Conservation (phyloP, 2,888 invertebrate genomes). For the Eupithecia subumbrata region DNA sequence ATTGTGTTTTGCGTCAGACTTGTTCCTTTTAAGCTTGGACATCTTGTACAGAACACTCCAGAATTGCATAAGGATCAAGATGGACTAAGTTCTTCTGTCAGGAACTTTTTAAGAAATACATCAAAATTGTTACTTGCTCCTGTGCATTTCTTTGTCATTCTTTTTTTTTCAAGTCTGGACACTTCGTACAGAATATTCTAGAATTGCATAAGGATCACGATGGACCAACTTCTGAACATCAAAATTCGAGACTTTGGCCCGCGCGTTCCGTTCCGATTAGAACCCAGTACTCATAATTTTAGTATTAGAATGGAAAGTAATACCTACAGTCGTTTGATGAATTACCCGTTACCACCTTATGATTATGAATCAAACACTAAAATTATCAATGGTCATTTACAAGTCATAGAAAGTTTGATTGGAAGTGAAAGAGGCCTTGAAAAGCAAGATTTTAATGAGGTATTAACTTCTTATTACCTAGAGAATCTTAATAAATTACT, state of each 20-base stretch:
- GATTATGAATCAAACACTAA: background rate
- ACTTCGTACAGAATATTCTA: background rate
- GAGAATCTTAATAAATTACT: background rate
- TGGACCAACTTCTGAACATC: no score
- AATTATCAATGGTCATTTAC: background rate
- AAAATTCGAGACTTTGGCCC: background rate
- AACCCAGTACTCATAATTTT: background rate
- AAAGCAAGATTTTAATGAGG: background rate
- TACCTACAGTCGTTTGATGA: background rate
- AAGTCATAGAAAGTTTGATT: conserved; percentile 3
- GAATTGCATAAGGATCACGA: background rate
- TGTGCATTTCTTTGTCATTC: no score
- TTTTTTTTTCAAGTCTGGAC: background rate
- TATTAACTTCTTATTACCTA: background rate
- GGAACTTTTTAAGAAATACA: no score
- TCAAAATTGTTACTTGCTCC: no score
- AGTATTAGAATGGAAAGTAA: background rate
- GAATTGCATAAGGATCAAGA: background rate
- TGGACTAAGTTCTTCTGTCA: background rate
- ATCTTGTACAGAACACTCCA: background rate
- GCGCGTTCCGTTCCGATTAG: background rate
- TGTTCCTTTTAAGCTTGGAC: background rate
- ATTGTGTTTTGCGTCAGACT: background rate
- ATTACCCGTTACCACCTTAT: background rate
- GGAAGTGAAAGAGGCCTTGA: background rate